Evolutionary conservation across 2,888 invertebrate species (phyloP).

Genomic region (Cactoblastis cactorum): DNA sequence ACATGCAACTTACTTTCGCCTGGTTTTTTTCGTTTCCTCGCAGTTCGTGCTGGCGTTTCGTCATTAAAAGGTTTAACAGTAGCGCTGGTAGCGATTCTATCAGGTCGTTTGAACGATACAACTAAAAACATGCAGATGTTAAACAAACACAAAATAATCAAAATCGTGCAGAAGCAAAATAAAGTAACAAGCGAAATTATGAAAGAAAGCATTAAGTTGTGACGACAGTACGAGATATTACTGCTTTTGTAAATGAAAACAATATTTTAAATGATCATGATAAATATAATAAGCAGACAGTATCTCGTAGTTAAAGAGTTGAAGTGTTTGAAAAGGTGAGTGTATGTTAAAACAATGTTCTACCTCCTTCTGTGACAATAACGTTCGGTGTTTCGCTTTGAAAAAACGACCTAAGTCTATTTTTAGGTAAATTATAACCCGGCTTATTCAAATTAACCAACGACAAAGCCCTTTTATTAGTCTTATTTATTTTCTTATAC

Average conservation of each 20-base stretch:
- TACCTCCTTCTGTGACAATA: constrained; percentile 77
- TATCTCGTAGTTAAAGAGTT: background rate
- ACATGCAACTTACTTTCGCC: constrained; percentile 73
- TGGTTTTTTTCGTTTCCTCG: constrained; percentile 88
- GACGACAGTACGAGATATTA: constrained; percentile 15
- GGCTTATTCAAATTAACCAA: constrained; percentile 59
- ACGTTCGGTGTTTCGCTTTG: constrained; percentile 71
- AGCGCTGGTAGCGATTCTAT: constrained; percentile 55
- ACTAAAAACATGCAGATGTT: constrained; percentile 77
- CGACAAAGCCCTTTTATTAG: constrained; percentile 67
- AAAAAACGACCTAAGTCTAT: constrained; percentile 63
- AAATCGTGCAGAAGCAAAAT: constrained; percentile 27
- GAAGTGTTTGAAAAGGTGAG: constrained; percentile 21
- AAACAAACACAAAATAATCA: constrained; percentile 31
- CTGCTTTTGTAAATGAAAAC: background rate
- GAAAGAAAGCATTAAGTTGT: constrained; percentile 4
- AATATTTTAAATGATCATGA: background rate
- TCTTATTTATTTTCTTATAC: constrained; percentile 71
- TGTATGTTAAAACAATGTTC: constrained; percentile 30
- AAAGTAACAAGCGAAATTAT: constrained; percentile 21
- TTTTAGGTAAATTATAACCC: constrained; percentile 57
- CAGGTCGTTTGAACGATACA: constrained; percentile 91
- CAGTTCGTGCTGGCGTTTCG: constrained; percentile 44
- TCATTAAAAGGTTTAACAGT: constrained; percentile 48
- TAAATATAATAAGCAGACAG: background rate